Base-by-base conservation (phyloP, 2,113 vertebrate genomes). In the Chrysochloris asiatica region DNA sequence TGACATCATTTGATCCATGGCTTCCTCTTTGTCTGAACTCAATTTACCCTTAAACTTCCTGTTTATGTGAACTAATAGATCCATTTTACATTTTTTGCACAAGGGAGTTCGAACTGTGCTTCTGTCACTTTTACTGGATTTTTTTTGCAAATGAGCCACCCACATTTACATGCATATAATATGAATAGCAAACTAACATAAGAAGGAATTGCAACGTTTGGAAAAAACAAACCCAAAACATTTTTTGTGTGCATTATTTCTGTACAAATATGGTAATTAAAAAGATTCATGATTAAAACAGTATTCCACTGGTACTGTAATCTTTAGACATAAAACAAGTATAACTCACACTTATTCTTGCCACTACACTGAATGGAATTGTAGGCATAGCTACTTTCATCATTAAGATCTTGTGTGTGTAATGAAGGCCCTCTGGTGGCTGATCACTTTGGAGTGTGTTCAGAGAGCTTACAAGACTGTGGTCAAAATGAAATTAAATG, bases 61-160 rank as follows among this genome's bases (percentile, higher is more conserved):
- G 19, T 26, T 59, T 8, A 41, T 36, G 56, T 2, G 2, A 83
- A 67, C 6, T 8, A 52, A 41, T n/a, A 88, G 5, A 61, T n/a
- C 30, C 0, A 6, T 90, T n/a, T 45, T 63, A 33, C 52, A 90
- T 93, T 79, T 83, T 95, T 56, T 43, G 26, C 12, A 89, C 86
- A 61, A 75, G 36, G 36, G 73, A 45, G 28, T 45, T 50, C 92
- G 88, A 76, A 77, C n/a, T 78, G 33, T 52, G 19, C 65, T 65
- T 87, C 69, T 83, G 10, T 72, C 17, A 71, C 45, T 56, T 52
- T 38, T 83, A 63, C 8, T 54, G 52, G 4, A 11, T 54, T 54
- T 54, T 54, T 54, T 54, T 54, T 54, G 52, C 19, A 54, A 54
- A 54, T 54, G 19, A 54, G 10, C 4, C 16, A 54, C 52, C 11